Conservation (phyloP, 2,113 vertebrate species). For the Strix uralensis region DNA sequence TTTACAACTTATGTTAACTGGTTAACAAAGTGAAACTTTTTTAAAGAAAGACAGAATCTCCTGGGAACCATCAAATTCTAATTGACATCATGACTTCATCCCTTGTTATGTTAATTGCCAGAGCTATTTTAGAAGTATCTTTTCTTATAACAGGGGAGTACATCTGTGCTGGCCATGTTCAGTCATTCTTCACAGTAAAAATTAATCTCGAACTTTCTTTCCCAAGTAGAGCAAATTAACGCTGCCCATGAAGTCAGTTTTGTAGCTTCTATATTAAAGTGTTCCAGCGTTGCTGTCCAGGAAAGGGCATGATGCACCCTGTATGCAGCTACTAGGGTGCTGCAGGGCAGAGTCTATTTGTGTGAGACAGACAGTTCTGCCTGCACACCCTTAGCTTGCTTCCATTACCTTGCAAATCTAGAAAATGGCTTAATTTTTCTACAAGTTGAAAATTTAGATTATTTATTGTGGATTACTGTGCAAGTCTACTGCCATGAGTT, state of each 20-base stretch:
- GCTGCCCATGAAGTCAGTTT: neutral
- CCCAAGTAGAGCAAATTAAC: neutral
- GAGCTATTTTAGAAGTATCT: conserved; percentile 32
- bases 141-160: neutral
- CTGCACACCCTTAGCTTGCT: neutral
- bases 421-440: neutral
- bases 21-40: conserved; percentile 10
- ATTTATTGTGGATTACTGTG: neutral
- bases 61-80: neutral
- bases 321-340: neutral
- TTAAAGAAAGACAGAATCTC: neutral
- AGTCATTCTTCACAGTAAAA: neutral
- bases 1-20: neutral
- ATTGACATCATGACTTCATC: neutral
- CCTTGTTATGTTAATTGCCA: conserved; percentile 42
- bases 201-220: neutral
- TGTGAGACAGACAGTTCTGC: neutral
- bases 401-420: neutral
- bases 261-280: neutral
- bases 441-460: neutral
- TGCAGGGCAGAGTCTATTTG: neutral
- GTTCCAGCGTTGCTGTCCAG: neutral
- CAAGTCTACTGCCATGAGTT: neutral
- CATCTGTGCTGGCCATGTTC: neutral
- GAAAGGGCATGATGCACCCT: neutral